Evolutionary conservation across 1,140 invertebrate species (phyloP).

Genomic region (Pantala flavescens): DNA sequence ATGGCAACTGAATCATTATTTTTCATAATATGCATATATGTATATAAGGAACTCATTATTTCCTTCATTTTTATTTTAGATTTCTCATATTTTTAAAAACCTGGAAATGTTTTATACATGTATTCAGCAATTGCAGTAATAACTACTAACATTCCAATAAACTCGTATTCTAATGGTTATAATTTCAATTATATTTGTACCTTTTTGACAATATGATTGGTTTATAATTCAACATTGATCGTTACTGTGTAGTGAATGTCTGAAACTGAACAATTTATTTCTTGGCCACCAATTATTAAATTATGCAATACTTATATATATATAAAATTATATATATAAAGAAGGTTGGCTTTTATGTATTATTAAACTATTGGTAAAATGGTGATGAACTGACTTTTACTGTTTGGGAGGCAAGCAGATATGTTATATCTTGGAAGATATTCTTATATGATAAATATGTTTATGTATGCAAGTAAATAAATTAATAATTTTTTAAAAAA

Average conservation of each 20-base stretch:
- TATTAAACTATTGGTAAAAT: constrained; percentile 2
- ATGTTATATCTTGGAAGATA: constrained; percentile 1
- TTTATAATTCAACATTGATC: neutral
- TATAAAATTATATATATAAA: neutral
- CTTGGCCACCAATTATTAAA: neutral
- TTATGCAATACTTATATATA: neutral
- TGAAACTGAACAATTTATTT: neutral
- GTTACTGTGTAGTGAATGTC: neutral
- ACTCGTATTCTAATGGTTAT: neutral
- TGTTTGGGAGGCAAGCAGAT: neutral
- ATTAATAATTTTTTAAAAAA: constrained; percentile 11
- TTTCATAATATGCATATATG: neutral
- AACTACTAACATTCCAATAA: neutral
- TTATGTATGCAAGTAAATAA: constrained; percentile 5
- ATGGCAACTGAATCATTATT: too few relatives aligned
- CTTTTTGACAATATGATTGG: neutral
- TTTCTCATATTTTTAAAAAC: neutral
- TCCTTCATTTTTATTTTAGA: neutral
- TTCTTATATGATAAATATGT: constrained; percentile 10
- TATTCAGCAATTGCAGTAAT: neutral
- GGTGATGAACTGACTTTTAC: constrained; percentile 7
- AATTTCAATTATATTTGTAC: neutral
- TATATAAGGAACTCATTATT: neutral
- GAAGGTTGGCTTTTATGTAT: constrained; percentile 6
- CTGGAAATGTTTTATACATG: neutral